Evolutionary conservation across 1,140 invertebrate species (phyloP), one percentile per base, ranked within the genome.

Genomic region (Neodiprion fabricii): DNA sequence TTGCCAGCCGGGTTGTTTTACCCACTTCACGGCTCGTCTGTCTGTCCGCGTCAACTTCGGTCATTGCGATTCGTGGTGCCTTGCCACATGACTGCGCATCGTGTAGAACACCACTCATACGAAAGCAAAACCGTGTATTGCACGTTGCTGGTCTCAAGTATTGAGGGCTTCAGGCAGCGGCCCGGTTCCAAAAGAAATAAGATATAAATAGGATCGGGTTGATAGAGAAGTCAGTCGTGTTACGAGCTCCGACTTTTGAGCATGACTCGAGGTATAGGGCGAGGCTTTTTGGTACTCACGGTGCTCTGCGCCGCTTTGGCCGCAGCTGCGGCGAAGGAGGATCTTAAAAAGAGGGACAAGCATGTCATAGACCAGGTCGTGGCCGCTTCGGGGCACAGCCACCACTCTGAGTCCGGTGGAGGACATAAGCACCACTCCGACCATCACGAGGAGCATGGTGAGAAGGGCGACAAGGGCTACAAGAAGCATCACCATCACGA

Each of bases 401-500:
- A 90, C 76, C 87, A 90, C 75, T 90, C 91, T 74, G 91, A 92
- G 79, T 88, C 90, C 67, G 92, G 92, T 12, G 92, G 92, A 9
- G 93, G 93, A 5, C 89, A 92, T 61, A 89, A 91, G 72, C 91
- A 92, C 80, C 90, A 93, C 75, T 86, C 87, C 0, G 87, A 93
- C 67, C 91, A 93, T 76, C 91, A 93, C 79, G 88, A 89, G 70
- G 89, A 90, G 28, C 90, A 92, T 75, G 92, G 90, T 1, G 90
- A 91, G 66, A 73, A 84, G 67, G 81, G 78, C 0, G 76, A 82
- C 0, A 93, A 93, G 77, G 91, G 90, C 5, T 91, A 93, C 77
- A 93, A 94, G 78, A 91, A 91, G 1, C 91, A 93, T 83, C 91
- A 93, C 77, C 90, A 89, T 48, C 89, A 91, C 74, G 91, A 93